Conservation (phyloP, 92 coral and sea anemone genomes). For the Phenganax stokvisi region DNA sequence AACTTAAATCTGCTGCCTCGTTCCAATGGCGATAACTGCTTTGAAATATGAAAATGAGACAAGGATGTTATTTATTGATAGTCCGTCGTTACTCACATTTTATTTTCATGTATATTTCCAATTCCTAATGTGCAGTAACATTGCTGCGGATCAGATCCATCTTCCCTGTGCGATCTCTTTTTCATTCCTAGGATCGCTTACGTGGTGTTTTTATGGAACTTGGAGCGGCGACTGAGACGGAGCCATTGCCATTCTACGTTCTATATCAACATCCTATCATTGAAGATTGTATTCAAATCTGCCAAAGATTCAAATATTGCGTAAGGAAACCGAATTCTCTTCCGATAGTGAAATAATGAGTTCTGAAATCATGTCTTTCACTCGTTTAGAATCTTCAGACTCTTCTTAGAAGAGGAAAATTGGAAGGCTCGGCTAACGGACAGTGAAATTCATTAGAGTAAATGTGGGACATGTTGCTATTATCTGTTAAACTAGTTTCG, state of each 20-base stretch:
- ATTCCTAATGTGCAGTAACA: not conserved
- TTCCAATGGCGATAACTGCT: not conserved
- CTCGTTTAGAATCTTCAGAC: slow-evolving; percentile 6
- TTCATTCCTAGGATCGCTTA: slow-evolving; percentile 64
- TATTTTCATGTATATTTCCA: not conserved
- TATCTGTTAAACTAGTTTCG: not conserved
- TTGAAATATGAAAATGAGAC: no score
- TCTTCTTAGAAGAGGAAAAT: slow-evolving; percentile 3
- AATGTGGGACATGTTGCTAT: not conserved
- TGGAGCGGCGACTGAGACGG: slow-evolving; percentile 83
- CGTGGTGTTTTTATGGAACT: slow-evolving; percentile 78
- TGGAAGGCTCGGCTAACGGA: not conserved
- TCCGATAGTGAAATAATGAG: not conserved
- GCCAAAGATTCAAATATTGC: slow-evolving; percentile 69
- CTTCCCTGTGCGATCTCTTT: not conserved
- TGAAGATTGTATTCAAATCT: slow-evolving; percentile 89
- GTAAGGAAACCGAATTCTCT: slow-evolving; percentile 47
- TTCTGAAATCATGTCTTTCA: not conserved
- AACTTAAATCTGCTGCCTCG: no score
- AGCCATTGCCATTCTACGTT: slow-evolving; percentile 77
- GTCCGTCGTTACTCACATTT: not conserved
- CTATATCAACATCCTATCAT: slow-evolving; percentile 91
- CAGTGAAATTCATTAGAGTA: not conserved
- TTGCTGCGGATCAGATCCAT: no score
- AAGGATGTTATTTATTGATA: no score